These are phyloP conservation scores for Oxystoma pomonae DNA, from an alignment of 2,888 invertebrate species.

Conservation along the genomic window DNA sequence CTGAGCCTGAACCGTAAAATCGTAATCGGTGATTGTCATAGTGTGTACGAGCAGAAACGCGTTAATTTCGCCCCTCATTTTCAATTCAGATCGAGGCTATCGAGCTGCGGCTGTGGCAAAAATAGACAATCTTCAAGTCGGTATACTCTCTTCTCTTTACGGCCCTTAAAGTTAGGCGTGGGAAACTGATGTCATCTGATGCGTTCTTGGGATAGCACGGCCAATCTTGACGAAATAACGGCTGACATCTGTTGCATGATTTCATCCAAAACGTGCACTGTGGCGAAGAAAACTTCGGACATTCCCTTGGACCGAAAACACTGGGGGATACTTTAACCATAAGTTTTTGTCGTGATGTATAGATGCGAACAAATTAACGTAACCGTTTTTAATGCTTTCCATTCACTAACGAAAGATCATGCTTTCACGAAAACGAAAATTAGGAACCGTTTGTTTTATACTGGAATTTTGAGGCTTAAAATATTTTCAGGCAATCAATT, in stretches of 20 bases:
- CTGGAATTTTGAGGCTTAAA: too few relatives aligned
- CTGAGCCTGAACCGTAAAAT: conserved; percentile 46
- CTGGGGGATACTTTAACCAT: background rate
- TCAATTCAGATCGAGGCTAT: conserved; percentile 29
- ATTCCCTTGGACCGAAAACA: conserved; percentile 30
- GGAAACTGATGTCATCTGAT: conserved; percentile 48
- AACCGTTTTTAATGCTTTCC: background rate
- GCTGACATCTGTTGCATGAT: conserved; percentile 26
- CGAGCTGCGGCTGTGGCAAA: conserved; percentile 43
- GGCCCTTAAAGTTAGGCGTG: conserved; percentile 35
- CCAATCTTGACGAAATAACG: conserved; percentile 23
- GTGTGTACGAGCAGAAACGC: conserved; percentile 47
- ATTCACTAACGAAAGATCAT: background rate
- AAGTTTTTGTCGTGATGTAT: background rate
- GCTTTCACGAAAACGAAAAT: background rate
- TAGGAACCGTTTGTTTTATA: too few relatives aligned
- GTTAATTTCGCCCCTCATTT: conserved; percentile 22
- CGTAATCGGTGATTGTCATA: conserved; percentile 46
- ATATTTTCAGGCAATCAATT: too few relatives aligned
- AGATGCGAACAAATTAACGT: background rate
- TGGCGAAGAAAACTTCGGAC: conserved; percentile 31
- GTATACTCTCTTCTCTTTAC: conserved; percentile 40
- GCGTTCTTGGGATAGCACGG: conserved; percentile 33
- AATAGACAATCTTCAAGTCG: conserved; percentile 33
- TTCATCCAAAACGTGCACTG: conserved; percentile 35